Evolutionary conservation across 2,797 vertebrate genomes (phyloP), one percentile per base, ranked within the genome.

Genomic region (Emydoidea blandingii): DNA sequence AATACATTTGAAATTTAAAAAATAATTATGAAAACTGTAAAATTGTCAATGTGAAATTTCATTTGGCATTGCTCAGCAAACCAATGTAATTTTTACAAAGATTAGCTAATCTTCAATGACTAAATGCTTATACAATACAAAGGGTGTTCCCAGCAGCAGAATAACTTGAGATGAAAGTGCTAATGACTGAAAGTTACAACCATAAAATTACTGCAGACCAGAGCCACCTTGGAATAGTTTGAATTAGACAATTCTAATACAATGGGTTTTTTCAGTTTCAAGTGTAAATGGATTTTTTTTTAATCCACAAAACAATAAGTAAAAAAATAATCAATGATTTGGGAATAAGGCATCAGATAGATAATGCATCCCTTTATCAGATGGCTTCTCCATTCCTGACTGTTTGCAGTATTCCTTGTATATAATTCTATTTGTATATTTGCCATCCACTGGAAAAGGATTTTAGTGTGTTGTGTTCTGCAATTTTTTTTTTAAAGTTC

Each of bases 271-370:
- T n/a, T 53, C 72, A 68, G 91, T 62, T 72, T 84, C 87, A 93
- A 92, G 56, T 94, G 87, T 81, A 87, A 89, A 57, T 1, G 50
- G 11, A 34, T 62, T 78, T 85, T 18, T 92, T 92, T 92, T 81
- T 47, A 96, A 95, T 90, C 78, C 79, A 84, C 62, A 83, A 92
- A 79, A 53, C 57, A 6, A 31, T 62, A n/a, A 5, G 15, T 4
- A 80, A 25, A 84, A 86, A 54, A 85, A 57, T 89, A 89, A 62
- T 19, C 0, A 29, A 85, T 83, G 59, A 41, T 0, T 74, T 16
- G 9, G 50, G 53, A 15, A 79, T 85, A 88, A n/a, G 79, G 72
- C 93, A 82, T 31, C 50, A 52, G 29, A 49, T 65, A n/a, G 62
- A 65, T 34, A 65, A 76, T 68, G 54, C 57, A 74, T 52, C 93